Base-by-base conservation (phyloP, 2,888 invertebrate genomes). In the Pristionchus mayeri region DNA sequence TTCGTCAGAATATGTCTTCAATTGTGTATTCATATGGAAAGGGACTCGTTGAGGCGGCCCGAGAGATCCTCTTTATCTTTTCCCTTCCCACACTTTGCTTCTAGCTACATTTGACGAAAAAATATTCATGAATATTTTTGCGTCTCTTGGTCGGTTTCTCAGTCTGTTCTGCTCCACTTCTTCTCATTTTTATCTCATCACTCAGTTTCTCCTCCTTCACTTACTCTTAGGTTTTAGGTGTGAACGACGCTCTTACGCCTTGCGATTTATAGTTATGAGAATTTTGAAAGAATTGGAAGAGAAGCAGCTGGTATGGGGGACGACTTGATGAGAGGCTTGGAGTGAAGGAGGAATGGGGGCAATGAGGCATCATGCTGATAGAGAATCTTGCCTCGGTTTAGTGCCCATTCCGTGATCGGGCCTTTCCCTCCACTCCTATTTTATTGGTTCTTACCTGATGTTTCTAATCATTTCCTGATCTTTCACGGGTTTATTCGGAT, bases 191-290 rank as follows among this genome's bases (percentile, higher is more conserved):
- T 16, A 60, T 60, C 60, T 3, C 27, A 60, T 67, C 67, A 37
- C 40, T 30, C n/a, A 37, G 67, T 67, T 67, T 67, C 67, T 16
- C 67, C 34, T 16, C 21, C n/a, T 18, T 18, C 27, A 16, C 63
- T 63, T 24, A 13, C 34, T 34, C 27, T 27, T 30, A 16, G 67
- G 37, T 37, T 27, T 57, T 34, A 30, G 21, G 37, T 37, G 37
- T 67, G 21, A 67, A 67, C 37, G 67, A 21, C 37, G 37, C 67
- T 34, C 67, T 40, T 40, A 21, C 67, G 37, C 30, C 40, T n/a
- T 40, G 67, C 67, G 67, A 67, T 67, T 67, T 67, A 67, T 67
- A 67, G 67, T n/a, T 67, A 67, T 67, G 67, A 67, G 67, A 37
- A 67, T 67, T 67, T 67, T 67, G 67, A 67, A 37, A 60, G 60